Conservation (phyloP, 1,140 invertebrate genomes). For the Drosophila takahashii region DNA sequence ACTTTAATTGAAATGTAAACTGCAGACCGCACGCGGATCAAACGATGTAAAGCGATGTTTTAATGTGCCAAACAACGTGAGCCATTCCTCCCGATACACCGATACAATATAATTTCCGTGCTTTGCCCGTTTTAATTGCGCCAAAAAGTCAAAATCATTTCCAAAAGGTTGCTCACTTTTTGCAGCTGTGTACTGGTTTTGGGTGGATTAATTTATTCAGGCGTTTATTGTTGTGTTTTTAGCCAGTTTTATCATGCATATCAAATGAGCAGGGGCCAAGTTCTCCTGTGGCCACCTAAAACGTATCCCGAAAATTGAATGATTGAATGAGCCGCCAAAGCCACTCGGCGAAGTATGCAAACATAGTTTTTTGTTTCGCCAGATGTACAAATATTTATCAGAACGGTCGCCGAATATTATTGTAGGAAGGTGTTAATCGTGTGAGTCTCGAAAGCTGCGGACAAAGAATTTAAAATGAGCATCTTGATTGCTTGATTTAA, state of each 20-base stretch:
- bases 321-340: constrained; percentile 19
- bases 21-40: constrained; percentile 74
- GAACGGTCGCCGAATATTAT: neutral
- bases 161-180: constrained; percentile 36
- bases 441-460: constrained; percentile 3
- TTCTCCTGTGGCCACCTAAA: constrained; percentile 7
- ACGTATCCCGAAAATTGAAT: constrained; percentile 27
- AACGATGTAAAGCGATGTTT: constrained; percentile 73
- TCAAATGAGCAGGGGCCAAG: constrained; percentile 53
- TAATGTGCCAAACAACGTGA: constrained; percentile 69
- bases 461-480: neutral
- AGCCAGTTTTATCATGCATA: constrained; percentile 63
- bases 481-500: neutral
- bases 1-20: constrained; percentile 82
- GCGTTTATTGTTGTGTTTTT: constrained; percentile 69
- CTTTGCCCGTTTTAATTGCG: constrained; percentile 66
- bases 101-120: constrained; percentile 50
- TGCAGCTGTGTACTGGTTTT: neutral
- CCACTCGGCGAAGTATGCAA: constrained; percentile 11
- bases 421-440: neutral
- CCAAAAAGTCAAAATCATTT: constrained; percentile 67
- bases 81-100: constrained; percentile 9
- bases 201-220: constrained; percentile 46
- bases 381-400: constrained; percentile 26
- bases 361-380: constrained; percentile 1